Evolutionary conservation across 2,797 vertebrate genomes (phyloP).

Genomic region (Hoplostethus mediterraneus): DNA sequence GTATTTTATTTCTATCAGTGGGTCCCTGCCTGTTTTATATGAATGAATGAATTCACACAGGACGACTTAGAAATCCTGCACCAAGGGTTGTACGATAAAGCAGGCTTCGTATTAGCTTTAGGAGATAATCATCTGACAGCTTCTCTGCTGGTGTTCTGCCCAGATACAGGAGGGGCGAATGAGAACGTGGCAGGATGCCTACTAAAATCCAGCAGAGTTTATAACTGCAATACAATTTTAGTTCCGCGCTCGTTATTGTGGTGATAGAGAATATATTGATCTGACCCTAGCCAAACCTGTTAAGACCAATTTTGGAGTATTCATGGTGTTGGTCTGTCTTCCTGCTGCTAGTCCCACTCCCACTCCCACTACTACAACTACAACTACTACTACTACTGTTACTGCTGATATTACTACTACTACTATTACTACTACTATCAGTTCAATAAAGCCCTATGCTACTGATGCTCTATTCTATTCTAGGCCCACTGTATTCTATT

Average conservation of each 20-base stretch:
- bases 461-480: too few relatives aligned
- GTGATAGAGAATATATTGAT: slow-evolving; percentile 32
- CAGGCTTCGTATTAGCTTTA: slow-evolving; percentile 61
- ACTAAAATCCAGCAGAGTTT: slow-evolving; percentile 36
- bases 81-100: slow-evolving; percentile 53
- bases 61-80: not conserved
- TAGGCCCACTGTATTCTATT: not conserved
- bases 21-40: slow-evolving; percentile 30
- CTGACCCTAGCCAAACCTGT: slow-evolving; percentile 21
- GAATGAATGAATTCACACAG: slow-evolving; percentile 44
- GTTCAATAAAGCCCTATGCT: too few relatives aligned
- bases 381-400: too few relatives aligned
- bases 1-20: slow-evolving; percentile 33
- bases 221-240: slow-evolving; percentile 24
- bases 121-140: slow-evolving; percentile 52
- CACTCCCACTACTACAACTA: too few relatives aligned
- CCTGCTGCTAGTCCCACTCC: too few relatives aligned
- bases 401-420: too few relatives aligned
- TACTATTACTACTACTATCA: too few relatives aligned
- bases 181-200: slow-evolving; percentile 41
- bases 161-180: slow-evolving; percentile 60
- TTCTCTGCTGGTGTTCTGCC: slow-evolving; percentile 64
- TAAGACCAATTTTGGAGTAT: slow-evolving; percentile 16
- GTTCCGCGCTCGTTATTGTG: slow-evolving; percentile 35
- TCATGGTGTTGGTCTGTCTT: not conserved